phyloP scores from a whole-genome alignment of 2,113 vertebrate genomes.

The Hemichromis elongatus region DNA sequence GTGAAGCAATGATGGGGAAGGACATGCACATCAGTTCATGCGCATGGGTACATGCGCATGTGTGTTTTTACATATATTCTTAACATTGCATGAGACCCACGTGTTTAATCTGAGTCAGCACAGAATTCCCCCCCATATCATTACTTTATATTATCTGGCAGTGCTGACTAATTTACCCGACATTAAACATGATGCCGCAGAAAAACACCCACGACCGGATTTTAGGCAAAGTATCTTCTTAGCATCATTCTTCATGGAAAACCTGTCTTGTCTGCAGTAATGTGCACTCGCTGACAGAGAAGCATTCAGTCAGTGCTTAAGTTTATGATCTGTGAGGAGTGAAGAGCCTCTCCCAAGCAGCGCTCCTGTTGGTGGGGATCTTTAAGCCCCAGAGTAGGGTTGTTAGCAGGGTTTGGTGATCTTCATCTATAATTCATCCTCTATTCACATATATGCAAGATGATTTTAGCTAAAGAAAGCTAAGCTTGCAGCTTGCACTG shows the following conservation, averaged over 20 bases:
- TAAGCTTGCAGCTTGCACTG: neutral
- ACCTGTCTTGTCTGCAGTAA: neutral
- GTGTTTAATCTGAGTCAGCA: slow-evolving; percentile 52
- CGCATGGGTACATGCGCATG: too few species aligned
- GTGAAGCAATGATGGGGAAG: neutral
- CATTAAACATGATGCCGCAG: neutral
- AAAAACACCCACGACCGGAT: neutral
- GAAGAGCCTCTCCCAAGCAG: neutral
- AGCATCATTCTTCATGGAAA: neutral
- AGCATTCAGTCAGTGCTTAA: neutral
- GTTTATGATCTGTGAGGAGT: neutral
- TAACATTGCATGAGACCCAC: slow-evolving; percentile 24
- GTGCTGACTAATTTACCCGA: neutral
- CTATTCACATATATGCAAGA: neutral
- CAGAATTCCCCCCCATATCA: neutral
- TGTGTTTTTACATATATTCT: neutral
- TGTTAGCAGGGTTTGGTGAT: neutral
- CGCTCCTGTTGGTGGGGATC: neutral
- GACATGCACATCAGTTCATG: neutral
- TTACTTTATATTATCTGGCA: neutral
- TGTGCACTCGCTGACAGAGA: neutral
- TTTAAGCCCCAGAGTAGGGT: neutral
- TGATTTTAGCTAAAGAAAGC: neutral
- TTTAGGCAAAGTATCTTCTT: neutral
- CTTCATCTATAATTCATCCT: neutral